Conservation (phyloP, 1,140 invertebrate species). For the Macrobrachium rosenbergii region DNA sequence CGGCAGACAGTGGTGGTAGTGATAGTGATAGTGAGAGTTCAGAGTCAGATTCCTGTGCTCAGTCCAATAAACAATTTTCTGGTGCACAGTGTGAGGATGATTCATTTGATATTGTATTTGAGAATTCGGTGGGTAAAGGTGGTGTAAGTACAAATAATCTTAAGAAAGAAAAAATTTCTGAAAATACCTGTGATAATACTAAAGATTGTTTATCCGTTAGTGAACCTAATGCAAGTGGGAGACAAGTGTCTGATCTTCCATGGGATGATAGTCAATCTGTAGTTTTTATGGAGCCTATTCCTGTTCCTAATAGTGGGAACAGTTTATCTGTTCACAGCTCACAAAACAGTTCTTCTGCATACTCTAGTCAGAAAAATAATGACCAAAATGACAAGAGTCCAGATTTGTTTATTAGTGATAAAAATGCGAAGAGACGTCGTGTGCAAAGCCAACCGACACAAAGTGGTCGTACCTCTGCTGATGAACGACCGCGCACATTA, state of each 20-base stretch:
- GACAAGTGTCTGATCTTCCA: no score
- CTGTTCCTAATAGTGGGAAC: neutral
- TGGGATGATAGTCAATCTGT: neutral
- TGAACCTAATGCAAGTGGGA: no score
- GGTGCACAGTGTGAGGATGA: neutral
- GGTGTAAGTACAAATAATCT: conserved; percentile 7
- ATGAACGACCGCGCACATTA: conserved; percentile 31
- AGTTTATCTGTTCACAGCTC: conserved; percentile 1
- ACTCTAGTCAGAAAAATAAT: conserved; percentile 9
- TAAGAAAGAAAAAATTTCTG: neutral
- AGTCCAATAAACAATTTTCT: no score
- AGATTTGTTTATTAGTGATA: neutral
- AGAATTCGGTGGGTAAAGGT: conserved; percentile 6
- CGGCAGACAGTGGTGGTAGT: no score
- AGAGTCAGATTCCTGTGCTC: no score
- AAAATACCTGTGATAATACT: neutral
- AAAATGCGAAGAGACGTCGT: neutral
- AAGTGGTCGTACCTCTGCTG: neutral
- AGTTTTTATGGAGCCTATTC: neutral
- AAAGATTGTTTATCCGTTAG: neutral
- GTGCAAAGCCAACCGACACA: conserved; percentile 8
- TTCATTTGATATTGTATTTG: conserved; percentile 50
- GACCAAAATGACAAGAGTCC: no score
- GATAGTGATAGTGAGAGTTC: no score
- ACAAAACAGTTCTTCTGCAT: no score